A percentile compares a stretch with the other conserved stretches of the same genome.
phyloP scores from a whole-genome alignment of 1,140 invertebrate species.

The Hycleus phaleratus region DNA sequence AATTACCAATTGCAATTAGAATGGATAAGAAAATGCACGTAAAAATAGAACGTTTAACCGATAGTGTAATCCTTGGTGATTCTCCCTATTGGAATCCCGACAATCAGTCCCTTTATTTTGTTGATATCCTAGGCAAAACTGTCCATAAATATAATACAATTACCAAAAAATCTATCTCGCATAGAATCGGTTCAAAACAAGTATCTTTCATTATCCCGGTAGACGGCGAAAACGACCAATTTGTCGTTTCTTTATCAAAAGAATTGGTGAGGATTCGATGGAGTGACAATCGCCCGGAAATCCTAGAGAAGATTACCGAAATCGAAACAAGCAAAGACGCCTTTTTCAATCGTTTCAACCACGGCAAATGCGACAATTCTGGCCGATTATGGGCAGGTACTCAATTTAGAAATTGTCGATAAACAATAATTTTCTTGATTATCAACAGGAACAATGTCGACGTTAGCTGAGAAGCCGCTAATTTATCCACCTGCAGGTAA shows the following conservation, averaged over 20 bases:
- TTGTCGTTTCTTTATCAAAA: slow-evolving; percentile 53
- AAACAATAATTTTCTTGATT: slow-evolving; percentile 37
- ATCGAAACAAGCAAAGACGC: slow-evolving; percentile 45
- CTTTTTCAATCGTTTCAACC: slow-evolving; percentile 49
- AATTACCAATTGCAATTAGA: too few species aligned
- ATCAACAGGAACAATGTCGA: not conserved
- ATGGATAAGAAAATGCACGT: too few species aligned
- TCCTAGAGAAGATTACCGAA: slow-evolving; percentile 9
- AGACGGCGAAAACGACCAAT: slow-evolving; percentile 48
- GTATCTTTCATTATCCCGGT: slow-evolving; percentile 56
- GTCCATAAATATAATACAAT: slow-evolving; percentile 35
- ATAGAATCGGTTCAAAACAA: slow-evolving; percentile 32
- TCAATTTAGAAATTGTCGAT: slow-evolving; percentile 56
- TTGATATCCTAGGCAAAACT: slow-evolving; percentile 51
- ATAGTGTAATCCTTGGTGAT: slow-evolving; percentile 42
- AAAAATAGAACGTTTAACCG: slow-evolving; percentile 15
- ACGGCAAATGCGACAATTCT: slow-evolving; percentile 71
- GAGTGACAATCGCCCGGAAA: slow-evolving; percentile 43
- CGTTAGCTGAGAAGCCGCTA: not conserved
- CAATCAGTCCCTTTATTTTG: slow-evolving; percentile 53
- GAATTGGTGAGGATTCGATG: slow-evolving; percentile 55
- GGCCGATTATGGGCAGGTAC: slow-evolving; percentile 59
- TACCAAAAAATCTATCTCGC: slow-evolving; percentile 18
- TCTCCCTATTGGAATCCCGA: slow-evolving; percentile 59
- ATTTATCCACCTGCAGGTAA: slow-evolving; percentile 40